Evolutionary conservation across 2,797 vertebrate species (phyloP).

Genomic region (Falco novaeseelandiae): DNA sequence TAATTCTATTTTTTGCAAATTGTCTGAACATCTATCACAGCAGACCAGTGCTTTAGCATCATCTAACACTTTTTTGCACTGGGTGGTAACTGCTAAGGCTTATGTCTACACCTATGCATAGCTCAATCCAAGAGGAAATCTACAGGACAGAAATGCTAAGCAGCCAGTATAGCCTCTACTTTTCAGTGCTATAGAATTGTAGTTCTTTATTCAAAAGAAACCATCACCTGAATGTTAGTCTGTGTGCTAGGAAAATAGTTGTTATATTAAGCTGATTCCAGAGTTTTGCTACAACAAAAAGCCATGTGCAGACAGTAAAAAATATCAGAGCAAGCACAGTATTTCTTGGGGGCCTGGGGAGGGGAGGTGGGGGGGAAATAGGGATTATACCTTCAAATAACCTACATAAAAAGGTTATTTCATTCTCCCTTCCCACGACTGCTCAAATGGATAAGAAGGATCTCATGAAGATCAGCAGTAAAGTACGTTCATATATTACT

Average conservation of each 20-base stretch:
- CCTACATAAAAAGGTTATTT: not conserved
- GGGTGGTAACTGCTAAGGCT: not conserved
- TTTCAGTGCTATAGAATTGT: not conserved
- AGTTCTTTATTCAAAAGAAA: slow-evolving; percentile 6
- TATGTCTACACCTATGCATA: not conserved
- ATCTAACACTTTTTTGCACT: not conserved
- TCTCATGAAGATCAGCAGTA: not conserved
- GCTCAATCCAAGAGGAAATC: slow-evolving; percentile 1
- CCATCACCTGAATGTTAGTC: slow-evolving; percentile 66
- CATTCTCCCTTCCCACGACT: not conserved
- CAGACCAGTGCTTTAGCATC: not conserved
- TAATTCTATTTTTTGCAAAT: not conserved
- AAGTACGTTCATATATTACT: not conserved
- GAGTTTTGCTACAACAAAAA: slow-evolving; percentile 77
- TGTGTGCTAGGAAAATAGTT: slow-evolving; percentile 47
- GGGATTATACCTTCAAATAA: not conserved
- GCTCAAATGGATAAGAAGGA: not conserved
- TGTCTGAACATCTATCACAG: not conserved
- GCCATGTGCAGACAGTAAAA: not conserved
- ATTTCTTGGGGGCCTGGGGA: not conserved
- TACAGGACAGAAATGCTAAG: not conserved
- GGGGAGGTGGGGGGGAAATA: not conserved
- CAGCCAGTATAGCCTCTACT: not conserved
- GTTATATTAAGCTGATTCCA: slow-evolving; percentile 27
- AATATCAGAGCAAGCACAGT: not conserved